phyloP scores from a whole-genome alignment of 2,113 vertebrate species.

The Anguilla rostrata region DNA sequence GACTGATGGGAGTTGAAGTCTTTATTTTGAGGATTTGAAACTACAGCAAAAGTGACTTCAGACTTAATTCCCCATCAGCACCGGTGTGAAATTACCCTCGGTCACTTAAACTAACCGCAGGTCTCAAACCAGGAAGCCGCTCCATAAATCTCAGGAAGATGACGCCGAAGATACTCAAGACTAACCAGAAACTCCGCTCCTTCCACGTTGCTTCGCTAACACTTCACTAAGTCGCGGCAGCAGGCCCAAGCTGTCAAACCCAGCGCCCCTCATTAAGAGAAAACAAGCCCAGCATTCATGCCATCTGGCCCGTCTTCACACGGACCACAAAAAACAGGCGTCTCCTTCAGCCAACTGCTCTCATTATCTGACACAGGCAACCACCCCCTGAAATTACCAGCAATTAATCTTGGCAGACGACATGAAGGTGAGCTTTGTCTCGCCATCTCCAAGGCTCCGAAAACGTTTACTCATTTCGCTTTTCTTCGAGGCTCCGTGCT shows the following conservation, averaged over 20 bases:
- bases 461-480: background rate
- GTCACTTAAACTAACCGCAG: background rate
- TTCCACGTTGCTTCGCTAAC: background rate
- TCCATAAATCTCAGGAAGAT: background rate
- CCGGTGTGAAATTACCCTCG: background rate
- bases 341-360: background rate
- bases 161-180: background rate
- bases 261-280: constrained; percentile 3
- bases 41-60: background rate
- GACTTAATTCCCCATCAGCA: background rate
- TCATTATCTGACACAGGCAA: constrained; percentile 3
- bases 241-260: constrained; percentile 6
- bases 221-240: background rate
- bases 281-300: constrained; percentile 17
- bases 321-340: background rate
- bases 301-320: background rate
- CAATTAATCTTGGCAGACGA: constrained; percentile 13
- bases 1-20: too few species aligned
- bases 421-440: constrained; percentile 5
- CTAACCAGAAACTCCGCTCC: too few species aligned
- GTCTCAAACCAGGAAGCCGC: background rate
- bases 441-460: background rate
- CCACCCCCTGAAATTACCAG: background rate
- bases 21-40: background rate
- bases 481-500: background rate